Evolutionary conservation across 2,797 vertebrate genomes (phyloP), one percentile per base, ranked within the genome.

Genomic region (Mastacembelus armatus): DNA sequence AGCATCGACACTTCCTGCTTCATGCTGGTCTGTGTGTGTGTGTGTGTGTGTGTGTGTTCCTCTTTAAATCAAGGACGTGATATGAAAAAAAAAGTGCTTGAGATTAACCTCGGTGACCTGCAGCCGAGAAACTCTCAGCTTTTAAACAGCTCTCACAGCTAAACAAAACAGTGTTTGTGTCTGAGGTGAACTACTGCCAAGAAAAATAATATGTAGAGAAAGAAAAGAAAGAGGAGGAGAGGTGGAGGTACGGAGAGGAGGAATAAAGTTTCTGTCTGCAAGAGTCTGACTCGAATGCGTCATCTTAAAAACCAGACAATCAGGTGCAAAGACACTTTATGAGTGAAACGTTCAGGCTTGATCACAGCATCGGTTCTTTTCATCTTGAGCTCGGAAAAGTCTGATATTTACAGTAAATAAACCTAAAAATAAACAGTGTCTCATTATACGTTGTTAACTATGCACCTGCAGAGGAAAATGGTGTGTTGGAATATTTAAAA

Each of bases 51-150:
- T 60, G 56, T 56, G 50, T 15, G 43, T 61, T 54, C 36, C 4
- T 67, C 54, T 63, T 24, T 51, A 76, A 85, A 89, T 85, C 59
- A 82, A 81, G 55, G 78, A 83, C 21, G 30, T 43, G 52, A 74
- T 68, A 51, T 76, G 71, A 27, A 47, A 55, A 71, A 66, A 64
- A 36, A 52, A 55, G 5, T 4, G 2, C 30, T 73, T 61, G 58
- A 78, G 85, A 84, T 88, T 89, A 90, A 91, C 84, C 85, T 60
- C 21, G 0, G 33, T 10, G 58, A 84, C 84, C 83, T 3, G 18
- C 55, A 72, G 61, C 57, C 2, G 45, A 78, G 48, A 65, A 57
- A 47, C 71, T 77, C n/a, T n/a, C n/a, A n/a, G n/a, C n/a, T n/a
- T n/a, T n/a, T n/a, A n/a, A n/a, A n/a, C n/a, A n/a, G n/a, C n/a